Evolutionary conservation across 2,888 invertebrate species (phyloP).

Genomic region (Mythimna lalbum): DNA sequence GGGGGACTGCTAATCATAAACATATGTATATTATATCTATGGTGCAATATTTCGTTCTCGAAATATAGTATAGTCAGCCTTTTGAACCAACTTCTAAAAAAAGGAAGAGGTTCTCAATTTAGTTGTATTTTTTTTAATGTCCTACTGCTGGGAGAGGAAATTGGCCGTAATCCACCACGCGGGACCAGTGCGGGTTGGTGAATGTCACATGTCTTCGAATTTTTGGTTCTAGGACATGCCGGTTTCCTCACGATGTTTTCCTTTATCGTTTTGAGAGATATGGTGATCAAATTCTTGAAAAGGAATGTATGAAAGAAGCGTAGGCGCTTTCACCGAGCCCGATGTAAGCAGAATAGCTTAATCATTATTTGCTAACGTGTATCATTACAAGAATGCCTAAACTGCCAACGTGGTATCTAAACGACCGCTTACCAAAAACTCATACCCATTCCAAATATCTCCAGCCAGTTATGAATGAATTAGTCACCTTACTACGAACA

Average conservation of each 20-base stretch:
- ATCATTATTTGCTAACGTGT: neutral
- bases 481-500: conserved; percentile 61
- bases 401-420: conserved; percentile 16
- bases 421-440: conserved; percentile 17
- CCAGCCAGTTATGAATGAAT: conserved; percentile 65
- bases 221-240: no score
- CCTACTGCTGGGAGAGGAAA: no score
- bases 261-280: no score
- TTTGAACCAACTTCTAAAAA: no score
- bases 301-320: neutral
- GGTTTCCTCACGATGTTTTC: no score
- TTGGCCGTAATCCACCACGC: no score
- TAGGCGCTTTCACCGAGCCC: neutral
- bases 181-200: no score
- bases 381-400: conserved; percentile 18
- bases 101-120: no score
- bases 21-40: neutral
- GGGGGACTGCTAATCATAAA: no score
- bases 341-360: neutral
- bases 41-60: neutral
- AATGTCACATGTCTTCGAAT: no score
- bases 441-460: conserved; percentile 43
- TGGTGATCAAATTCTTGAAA: neutral
- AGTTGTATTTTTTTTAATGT: no score
- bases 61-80: no score